These are phyloP conservation scores for Kryptopterus vitreolus DNA, from an alignment of 2,797 vertebrate genomes.

Conservation along the genomic window DNA sequence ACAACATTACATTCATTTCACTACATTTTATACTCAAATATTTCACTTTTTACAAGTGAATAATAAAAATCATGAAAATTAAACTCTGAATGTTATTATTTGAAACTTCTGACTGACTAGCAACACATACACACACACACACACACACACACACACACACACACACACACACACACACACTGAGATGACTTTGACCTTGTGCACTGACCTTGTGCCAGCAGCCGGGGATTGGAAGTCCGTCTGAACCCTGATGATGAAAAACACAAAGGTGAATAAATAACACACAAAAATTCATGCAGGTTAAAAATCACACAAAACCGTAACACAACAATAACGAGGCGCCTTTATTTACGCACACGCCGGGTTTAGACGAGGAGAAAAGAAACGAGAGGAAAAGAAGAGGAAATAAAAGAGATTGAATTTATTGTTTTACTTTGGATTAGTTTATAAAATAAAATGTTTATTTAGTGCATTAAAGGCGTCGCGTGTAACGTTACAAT, in stretches of 20 bases:
- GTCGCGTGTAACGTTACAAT: no score
- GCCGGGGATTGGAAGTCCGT: conserved; percentile 81
- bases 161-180: background rate
- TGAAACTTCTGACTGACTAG: no score
- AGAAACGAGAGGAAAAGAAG: background rate
- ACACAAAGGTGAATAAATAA: conserved; percentile 28
- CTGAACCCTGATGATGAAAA: conserved; percentile 73
- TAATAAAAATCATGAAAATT: no score
- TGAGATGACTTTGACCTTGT: background rate
- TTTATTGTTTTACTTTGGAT: no score
- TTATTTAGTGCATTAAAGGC: no score
- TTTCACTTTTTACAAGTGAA: no score
- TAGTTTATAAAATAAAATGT: no score
- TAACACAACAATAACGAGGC: no score
- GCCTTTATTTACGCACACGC: background rate
- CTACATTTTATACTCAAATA: no score
- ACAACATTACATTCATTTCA: background rate
- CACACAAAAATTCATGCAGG: background rate
- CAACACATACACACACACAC: no score
- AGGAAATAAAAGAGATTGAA: background rate
- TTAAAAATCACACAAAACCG: background rate
- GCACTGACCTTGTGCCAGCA: conserved; percentile 83
- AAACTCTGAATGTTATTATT: no score
- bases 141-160: no score
- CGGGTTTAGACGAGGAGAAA: background rate